Base-by-base conservation (phyloP, 2,888 invertebrate species). In the Gisinianus flammeolus region DNA sequence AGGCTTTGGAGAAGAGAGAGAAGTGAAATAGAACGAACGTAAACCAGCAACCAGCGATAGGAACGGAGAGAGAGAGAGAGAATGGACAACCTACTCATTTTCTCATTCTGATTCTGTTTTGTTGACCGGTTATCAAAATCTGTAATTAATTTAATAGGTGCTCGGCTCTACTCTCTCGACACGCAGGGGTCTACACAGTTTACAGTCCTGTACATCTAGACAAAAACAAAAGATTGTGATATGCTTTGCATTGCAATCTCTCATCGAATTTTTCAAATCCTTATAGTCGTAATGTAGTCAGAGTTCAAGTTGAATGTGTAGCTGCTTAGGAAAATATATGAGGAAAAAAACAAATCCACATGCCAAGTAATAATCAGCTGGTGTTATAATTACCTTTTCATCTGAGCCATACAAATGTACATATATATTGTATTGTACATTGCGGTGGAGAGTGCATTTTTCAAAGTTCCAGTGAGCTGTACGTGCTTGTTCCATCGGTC, bases 61-160 rank as follows among this genome's bases (percentile, higher is more conserved):
- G 35, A 35, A 35, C 6, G 31, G 5, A 68, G 44, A 72, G n/a
- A 54, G 33, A 31, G 31, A 28, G 58, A 30, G 24, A 72, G 72
- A 28, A 71, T 52, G 52, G 26, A 4, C 68, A 72, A 58, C 72
- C 58, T 72, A 68, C 72, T 30, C 56, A 68, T 56, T 72, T 54
- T 72, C 70, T 79, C 16, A 69, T 73, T 76, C 69, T 76, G 54
- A 77, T 79, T n/a, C n/a, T n/a, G n/a, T n/a, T n/a, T n/a, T n/a
- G n/a, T 74, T 79, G 79, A 77, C 79, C 77, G 82, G 81, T 82
- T 81, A 80, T 82, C 82, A 80, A 81, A 79, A 74, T 81, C 78
- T 82, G 80, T 80, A 82, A 82, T 82, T 82, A 82, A 82, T 79
- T 81, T 82, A 82, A 82, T 82, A 81, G 82, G n/a, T n/a, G n/a